Evolutionary conservation across 2,113 vertebrate species (phyloP).

Genomic region (Carlito syrichta): DNA sequence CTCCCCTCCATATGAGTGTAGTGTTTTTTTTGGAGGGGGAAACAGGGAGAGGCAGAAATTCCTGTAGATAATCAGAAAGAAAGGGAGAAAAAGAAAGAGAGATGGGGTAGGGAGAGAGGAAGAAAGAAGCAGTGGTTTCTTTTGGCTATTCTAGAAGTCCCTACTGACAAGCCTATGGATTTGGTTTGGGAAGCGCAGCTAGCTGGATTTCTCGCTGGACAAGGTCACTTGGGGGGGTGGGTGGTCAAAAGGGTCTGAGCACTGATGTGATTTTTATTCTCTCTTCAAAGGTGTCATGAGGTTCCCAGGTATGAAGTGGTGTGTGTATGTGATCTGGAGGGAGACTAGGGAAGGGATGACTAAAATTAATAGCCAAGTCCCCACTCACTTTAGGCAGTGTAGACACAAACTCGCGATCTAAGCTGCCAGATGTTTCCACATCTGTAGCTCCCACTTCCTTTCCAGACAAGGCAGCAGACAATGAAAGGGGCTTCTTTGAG

Average conservation of each 20-base stretch:
- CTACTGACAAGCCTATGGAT: conserved; percentile 30
- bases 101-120: neutral
- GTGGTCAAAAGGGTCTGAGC: neutral
- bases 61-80: neutral
- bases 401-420: neutral
- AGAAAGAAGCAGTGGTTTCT: conserved; percentile 6
- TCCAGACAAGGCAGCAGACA: neutral
- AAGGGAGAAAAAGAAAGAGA: neutral
- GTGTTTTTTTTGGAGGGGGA: neutral
- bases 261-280: conserved; percentile 32
- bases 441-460: conserved; percentile 19
- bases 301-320: conserved; percentile 1
- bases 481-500: conserved; percentile 5
- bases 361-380: conserved; percentile 32
- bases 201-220: neutral
- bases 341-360: neutral
- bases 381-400: neutral
- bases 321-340: neutral
- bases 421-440: neutral
- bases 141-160: neutral
- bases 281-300: neutral
- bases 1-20: neutral
- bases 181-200: conserved; percentile 19
- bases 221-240: neutral
- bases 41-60: conserved; percentile 18